These are phyloP conservation scores for Zaprionus capensis DNA, from an alignment of 1,140 invertebrate species.

Conservation along the genomic window DNA sequence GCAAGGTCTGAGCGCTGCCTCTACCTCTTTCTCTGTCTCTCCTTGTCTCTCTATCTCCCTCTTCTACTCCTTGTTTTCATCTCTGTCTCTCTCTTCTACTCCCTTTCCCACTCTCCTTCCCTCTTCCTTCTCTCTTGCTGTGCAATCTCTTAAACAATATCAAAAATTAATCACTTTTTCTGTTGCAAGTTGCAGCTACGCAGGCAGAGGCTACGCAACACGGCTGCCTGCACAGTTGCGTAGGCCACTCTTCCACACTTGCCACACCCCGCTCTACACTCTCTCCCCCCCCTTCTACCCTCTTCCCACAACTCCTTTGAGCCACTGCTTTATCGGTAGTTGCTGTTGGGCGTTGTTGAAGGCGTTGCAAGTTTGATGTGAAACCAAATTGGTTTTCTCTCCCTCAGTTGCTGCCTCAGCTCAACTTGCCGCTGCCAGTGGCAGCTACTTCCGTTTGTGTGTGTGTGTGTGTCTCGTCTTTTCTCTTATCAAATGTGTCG, in stretches of 20 bases:
- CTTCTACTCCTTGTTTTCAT: not conserved
- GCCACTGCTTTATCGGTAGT: constrained; percentile 61
- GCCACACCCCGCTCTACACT: not conserved
- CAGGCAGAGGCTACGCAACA: constrained; percentile 25
- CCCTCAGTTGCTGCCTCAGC: constrained; percentile 16
- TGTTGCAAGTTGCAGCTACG: constrained; percentile 60
- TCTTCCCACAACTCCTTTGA: not conserved
- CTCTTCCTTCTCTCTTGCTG: constrained; percentile 27
- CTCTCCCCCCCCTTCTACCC: not conserved
- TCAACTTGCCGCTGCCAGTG: constrained; percentile 4
- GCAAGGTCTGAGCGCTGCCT: constrained; percentile 2
- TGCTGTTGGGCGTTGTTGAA: constrained; percentile 73
- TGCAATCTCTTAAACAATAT: constrained; percentile 74
- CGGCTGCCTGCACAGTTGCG: constrained; percentile 17
- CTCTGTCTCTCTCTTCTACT: not conserved
- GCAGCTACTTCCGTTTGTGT: constrained; percentile 27
- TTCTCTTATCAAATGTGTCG: constrained; percentile 67
- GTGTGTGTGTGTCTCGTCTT: constrained; percentile 14
- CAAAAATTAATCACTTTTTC: constrained; percentile 82
- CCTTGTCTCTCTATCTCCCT: not conserved
- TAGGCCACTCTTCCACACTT: constrained; percentile 2
- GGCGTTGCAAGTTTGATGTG: constrained; percentile 82
- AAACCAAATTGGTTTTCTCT: constrained; percentile 80
- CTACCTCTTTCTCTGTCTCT: not conserved
- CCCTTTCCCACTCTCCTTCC: not conserved